Conservation (phyloP, 2,113 vertebrate genomes). For the Sorex fumeus region DNA sequence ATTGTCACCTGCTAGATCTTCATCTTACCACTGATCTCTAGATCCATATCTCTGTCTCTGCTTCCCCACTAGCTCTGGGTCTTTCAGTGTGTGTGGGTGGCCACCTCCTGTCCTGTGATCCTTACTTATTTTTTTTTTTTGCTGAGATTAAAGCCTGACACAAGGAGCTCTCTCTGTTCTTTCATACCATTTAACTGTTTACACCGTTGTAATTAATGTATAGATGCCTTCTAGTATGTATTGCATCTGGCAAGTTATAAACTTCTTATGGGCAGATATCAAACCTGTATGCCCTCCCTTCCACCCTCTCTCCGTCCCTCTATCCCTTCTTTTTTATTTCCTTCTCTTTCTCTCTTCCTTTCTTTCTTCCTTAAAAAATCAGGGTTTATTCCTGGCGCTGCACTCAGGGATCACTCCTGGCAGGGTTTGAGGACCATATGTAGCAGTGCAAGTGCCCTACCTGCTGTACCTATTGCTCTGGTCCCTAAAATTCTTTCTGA, state of each 20-base stretch:
- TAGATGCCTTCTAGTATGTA: conserved; percentile 5
- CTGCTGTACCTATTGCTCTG: too few relatives aligned
- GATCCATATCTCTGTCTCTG: not conserved
- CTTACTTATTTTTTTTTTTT: not conserved
- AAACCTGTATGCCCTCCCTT: not conserved
- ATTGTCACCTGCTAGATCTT: not conserved
- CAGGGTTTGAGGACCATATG: too few relatives aligned
- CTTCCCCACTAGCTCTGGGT: not conserved
- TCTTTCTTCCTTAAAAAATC: not conserved
- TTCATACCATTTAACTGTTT: not conserved
- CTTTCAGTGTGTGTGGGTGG: not conserved
- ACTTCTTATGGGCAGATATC: not conserved
- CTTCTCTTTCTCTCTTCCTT: too few relatives aligned
- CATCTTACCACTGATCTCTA: not conserved
- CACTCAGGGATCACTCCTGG: too few relatives aligned
- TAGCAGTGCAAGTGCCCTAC: too few relatives aligned
- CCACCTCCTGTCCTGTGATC: not conserved
- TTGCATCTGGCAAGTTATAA: not conserved
- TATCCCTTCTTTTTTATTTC: too few relatives aligned
- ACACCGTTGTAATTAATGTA: not conserved
- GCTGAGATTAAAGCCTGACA: not conserved
- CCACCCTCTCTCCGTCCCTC: too few relatives aligned
- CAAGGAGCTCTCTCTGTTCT: not conserved
- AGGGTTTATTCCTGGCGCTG: too few relatives aligned
- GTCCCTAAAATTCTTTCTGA: too few relatives aligned